These are phyloP conservation scores for Carabus problematicus DNA, from an alignment of 2,888 invertebrate species.

Conservation along the genomic window DNA sequence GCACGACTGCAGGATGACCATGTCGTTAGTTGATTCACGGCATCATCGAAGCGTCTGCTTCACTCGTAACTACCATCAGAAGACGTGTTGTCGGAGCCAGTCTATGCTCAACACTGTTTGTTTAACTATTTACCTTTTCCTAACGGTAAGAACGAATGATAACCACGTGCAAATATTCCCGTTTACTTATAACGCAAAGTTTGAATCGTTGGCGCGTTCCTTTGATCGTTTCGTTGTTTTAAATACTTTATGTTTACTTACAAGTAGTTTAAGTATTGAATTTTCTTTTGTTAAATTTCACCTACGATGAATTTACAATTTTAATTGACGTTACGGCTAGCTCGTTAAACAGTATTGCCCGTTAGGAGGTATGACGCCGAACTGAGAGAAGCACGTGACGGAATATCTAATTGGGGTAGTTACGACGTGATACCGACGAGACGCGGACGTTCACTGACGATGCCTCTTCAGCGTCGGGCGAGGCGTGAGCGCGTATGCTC, in stretches of 20 bases:
- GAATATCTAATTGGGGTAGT: not conserved
- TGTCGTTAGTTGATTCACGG: constrained; percentile 52
- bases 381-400: constrained; percentile 1
- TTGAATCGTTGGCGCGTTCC: too few relatives aligned
- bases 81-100: not conserved
- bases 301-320: too few relatives aligned
- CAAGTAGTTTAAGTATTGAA: too few relatives aligned
- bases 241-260: too few relatives aligned
- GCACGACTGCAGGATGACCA: constrained; percentile 78
- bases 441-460: constrained; percentile 9
- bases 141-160: not conserved
- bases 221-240: too few relatives aligned
- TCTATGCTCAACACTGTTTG: constrained; percentile 1
- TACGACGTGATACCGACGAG: not conserved
- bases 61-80: not conserved
- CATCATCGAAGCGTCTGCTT: not conserved
- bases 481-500: not conserved
- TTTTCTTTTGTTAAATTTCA: too few relatives aligned
- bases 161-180: not conserved
- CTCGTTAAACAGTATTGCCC: too few relatives aligned
- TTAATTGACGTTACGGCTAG: too few relatives aligned
- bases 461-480: not conserved
- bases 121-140: constrained; percentile 5
- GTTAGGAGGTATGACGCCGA: not conserved
- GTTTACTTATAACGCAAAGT: not conserved